Base-by-base conservation (phyloP, 2,888 invertebrate species). In the Brachypalpus laphriformis region DNA sequence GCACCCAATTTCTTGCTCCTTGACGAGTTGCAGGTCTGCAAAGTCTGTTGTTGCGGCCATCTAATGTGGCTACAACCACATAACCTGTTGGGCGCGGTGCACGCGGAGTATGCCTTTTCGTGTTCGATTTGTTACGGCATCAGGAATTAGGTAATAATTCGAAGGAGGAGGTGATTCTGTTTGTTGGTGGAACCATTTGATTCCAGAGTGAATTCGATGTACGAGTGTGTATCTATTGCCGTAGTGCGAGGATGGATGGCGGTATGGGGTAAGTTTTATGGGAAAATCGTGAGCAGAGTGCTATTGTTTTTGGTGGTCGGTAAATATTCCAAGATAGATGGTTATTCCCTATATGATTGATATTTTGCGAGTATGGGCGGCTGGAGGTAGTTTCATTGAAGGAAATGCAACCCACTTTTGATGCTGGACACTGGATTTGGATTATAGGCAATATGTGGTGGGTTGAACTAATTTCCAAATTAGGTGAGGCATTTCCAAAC, bases 1-100 rank as follows among this genome's bases (percentile, higher is more conserved):
- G 65, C 85, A 71, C 85, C 85, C 51, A 57, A 81, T 74, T 81
- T 81, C 81, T 85, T 61, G 75, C 75, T 83, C 80, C 80, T 74
- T 66, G 72, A 56, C 66, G 45, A 11, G 57, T 72, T n/a, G n/a
- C 65, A 71, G 65, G 42, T 1, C 4, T 16, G 18, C 28, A n/a
- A 49, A 49, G 47, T 66, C 18, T 76, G 11, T n/a, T 40, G 18
- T 56, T 34, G 40, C 42, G 40, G 28, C 16, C 34, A 20, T 65
- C 63, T 31, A 34, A 45, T 42, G 63, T 42, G 31, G 34, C 57
- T 22, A 28, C n/a, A 31, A 20, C n/a, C 47, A 74, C 63, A 63
- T 75, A 81, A 85, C 59, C 9, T 42, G 80, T 47, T 56, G 78
- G 68, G 74, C 31, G 68, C 68, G 61, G 74, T 45, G 66, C 56